Base-by-base conservation (phyloP, 2,797 vertebrate species). In the Petrocephalus schoutedeni region DNA sequence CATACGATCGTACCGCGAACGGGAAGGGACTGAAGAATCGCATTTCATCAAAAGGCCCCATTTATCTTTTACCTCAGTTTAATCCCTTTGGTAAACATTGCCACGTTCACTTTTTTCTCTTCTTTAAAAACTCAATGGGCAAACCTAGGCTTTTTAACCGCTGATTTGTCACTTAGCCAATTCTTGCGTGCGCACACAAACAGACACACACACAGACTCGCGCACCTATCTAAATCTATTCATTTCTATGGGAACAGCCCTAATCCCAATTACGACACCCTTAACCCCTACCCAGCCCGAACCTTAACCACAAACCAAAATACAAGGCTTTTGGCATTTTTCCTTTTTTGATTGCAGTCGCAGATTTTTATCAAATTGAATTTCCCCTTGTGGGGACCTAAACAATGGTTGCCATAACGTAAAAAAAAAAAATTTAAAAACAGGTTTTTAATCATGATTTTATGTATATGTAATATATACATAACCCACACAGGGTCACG, bases 91-190 rank as follows among this genome's bases (percentile, higher is more conserved):
- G 36, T 77, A 41, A 89, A 86, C 80, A 89, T 88, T 89, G 59
- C 89, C 82, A 90, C 32, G 28, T 87, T 91, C 88, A 90, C 89
- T 92, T 89, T 89, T 87, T 89, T 89, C 83, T 77, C 83, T 87
- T 53, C 9, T 85, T 83, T 74, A 82, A 23, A 85, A 85, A 61
- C 28, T 80, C 51, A 57, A 16, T 77, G 19, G 87, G 87, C 28
- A 87, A 87, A 49, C 83, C 49, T 7, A 12, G 36, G 41, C 45
- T 80, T 84, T 82, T 87, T 71, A 82, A 64, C 87, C 58, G 88
- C 14, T 51, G 61, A 16, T 53, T 89, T 77, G 85, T 87, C 53
- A 49, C 57, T 80, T 28, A 85, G 41, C 85, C 12, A 57, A 61
- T 4, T 14, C 61, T 45, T 14, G 23, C 45, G 45, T 3, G 21